Base-by-base conservation (phyloP, 2,113 vertebrate genomes). In the Peromyscus californicus region DNA sequence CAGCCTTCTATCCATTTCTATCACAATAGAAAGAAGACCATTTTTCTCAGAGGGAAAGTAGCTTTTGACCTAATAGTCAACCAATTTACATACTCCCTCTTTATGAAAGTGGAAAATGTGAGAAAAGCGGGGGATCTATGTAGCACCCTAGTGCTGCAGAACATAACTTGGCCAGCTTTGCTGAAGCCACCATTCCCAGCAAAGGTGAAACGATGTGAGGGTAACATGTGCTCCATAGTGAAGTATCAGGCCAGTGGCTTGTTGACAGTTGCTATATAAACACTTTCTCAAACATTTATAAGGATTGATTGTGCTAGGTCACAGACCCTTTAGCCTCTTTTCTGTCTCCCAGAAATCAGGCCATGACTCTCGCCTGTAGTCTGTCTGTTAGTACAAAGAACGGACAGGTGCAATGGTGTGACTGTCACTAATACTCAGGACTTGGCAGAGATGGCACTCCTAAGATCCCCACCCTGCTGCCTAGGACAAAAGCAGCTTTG, bases 21-120 rank as follows among this genome's bases (percentile, higher is more conserved):
- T 79, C 29, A 87, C 36, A 93, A 7, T 87, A n/a, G 89, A 91
- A 97, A 82, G 89, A 93, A 82, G 29, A 65, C 48, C 67, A 39
- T 3, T 86, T 88, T 92, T 59, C 69, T 94, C 36, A 83, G 76
- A 89, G 5, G 79, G 3, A n/a, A 78, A 75, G 29, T 0, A 89
- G 9, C 59, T 69, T 84, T 89, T 74, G 22, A 51, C n/a, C 39
- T 84, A 84, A 75, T 48, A 39, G 31, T n/a, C 74, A 93, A 48
- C 76, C 29, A 15, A 67, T 26, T 72, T 80, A 54, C 3, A 79
- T n/a, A 75, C 0, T 57, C 29, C 4, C 39, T 80, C 19, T 8
- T 78, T 87, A 74, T 75, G 67, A 94, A 93, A 90, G 59, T 33
- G 61, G 82, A 85, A 93, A 88, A 76, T 39, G 36, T 79, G 19